A percentile compares a stretch with the other conserved stretches of the same genome.
These are phyloP conservation scores for Xestobium rufovillosum DNA, from an alignment of 2,888 invertebrate species.

Conservation along the genomic window DNA sequence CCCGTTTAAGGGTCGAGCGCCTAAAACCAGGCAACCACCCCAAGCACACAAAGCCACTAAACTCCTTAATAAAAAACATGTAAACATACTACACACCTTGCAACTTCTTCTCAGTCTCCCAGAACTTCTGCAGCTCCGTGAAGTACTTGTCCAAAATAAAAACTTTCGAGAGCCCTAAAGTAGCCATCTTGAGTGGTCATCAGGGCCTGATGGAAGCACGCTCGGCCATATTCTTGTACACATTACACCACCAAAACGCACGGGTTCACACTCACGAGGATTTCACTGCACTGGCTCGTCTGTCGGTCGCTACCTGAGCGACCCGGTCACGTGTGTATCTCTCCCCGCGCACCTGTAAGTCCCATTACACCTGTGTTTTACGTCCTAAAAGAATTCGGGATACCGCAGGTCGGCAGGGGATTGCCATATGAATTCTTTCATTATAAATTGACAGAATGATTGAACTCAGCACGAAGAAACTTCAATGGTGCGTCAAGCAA, in stretches of 20 bases:
- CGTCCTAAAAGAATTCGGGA: constrained; percentile 27
- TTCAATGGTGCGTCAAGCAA: constrained; percentile 1
- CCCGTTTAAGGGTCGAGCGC: too few species aligned
- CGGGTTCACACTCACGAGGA: constrained; percentile 19
- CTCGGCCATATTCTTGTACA: constrained; percentile 37
- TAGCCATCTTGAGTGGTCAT: constrained; percentile 64
- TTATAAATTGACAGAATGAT: too few species aligned
- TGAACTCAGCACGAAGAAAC: too few species aligned
- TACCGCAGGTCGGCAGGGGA: constrained; percentile 21
- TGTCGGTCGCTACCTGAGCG: constrained; percentile 32
- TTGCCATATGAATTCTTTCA: too few species aligned
- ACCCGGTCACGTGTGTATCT: constrained; percentile 34
- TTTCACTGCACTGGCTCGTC: constrained; percentile 27
- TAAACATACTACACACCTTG: constrained; percentile 69
- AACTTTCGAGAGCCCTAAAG: constrained; percentile 92
- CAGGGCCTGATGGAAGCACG: constrained; percentile 28
- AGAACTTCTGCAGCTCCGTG: constrained; percentile 92
- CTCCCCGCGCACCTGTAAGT: constrained; percentile 37
- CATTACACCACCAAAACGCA: constrained; percentile 23
- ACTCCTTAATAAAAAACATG: neutral
- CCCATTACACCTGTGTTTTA: constrained; percentile 28
- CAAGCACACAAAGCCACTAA: too few species aligned
- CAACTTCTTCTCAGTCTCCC: constrained; percentile 93
- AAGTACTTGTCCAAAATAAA: constrained; percentile 97
- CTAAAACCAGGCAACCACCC: too few species aligned